phyloP scores from a whole-genome alignment of 2,888 invertebrate genomes.

The Acanthosepion lycidas region DNA sequence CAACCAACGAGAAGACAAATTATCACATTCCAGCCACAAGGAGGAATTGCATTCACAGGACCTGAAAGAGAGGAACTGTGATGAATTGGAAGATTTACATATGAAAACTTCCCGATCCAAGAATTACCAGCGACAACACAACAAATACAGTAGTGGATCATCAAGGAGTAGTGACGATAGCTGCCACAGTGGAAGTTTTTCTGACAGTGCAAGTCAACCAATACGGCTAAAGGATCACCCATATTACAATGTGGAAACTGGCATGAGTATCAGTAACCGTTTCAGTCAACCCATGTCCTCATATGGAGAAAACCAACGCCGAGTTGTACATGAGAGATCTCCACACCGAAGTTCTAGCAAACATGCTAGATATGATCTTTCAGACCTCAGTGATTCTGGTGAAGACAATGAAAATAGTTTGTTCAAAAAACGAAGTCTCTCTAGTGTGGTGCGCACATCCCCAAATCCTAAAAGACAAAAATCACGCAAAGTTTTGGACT shows the following conservation, averaged over 20 bases:
- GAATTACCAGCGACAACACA: background rate
- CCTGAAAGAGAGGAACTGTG: constrained; percentile 14
- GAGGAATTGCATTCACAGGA: constrained; percentile 13
- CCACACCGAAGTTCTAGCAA: background rate
- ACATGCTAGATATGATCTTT: background rate
- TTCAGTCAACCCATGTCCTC: background rate
- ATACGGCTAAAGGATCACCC: background rate
- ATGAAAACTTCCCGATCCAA: background rate
- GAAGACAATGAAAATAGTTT: constrained; percentile 37
- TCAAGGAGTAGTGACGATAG: background rate
- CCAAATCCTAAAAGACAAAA: background rate
- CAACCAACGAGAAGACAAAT: background rate
- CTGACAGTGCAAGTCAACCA: constrained; percentile 25
- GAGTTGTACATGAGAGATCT: background rate
- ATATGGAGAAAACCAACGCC: background rate
- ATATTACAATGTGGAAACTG: background rate
- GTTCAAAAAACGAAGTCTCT: constrained; percentile 4
- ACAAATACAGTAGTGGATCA: background rate
- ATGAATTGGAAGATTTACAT: background rate
- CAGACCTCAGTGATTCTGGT: constrained; percentile 39
- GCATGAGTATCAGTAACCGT: background rate
- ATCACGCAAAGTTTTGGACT: constrained; percentile 4
- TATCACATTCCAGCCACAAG: constrained; percentile 37
- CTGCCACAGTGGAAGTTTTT: background rate
- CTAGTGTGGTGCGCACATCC: background rate